Percentiles rank a stretch among this genome's conserved stretches.
phyloP scores from a whole-genome alignment of 2,888 invertebrate genomes.

The Drosophila maculinotata region DNA sequence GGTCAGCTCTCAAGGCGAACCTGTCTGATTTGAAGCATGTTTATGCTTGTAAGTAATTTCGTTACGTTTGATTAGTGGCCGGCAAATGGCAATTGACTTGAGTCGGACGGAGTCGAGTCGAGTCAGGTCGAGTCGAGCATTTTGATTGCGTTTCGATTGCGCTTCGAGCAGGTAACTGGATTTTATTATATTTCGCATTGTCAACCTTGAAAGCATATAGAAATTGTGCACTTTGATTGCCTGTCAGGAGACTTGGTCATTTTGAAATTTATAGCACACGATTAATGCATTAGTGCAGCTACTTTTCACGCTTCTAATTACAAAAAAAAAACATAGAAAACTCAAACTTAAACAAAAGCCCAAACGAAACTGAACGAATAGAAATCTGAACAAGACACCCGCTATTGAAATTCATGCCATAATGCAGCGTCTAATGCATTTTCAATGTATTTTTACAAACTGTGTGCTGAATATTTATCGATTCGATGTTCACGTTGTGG shows the following conservation, averaged over 20 bases:
- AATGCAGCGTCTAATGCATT: conserved; percentile 73
- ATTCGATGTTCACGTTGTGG: conserved; percentile 50
- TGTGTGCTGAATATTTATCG: conserved; percentile 74
- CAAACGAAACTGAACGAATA: conserved; percentile 28
- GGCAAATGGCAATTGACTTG: conserved; percentile 78
- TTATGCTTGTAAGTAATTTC: conserved; percentile 71
- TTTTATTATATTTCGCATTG: conserved; percentile 51
- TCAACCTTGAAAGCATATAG: conserved; percentile 71
- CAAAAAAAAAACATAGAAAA: conserved; percentile 6
- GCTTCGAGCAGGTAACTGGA: conserved; percentile 60
- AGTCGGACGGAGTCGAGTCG: conserved; percentile 13
- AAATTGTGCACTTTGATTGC: conserved; percentile 73
- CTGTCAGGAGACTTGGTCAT: conserved; percentile 58
- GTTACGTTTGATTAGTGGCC: conserved; percentile 78
- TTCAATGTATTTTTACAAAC: conserved; percentile 74
- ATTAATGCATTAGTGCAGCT: conserved; percentile 68
- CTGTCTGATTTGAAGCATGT: conserved; percentile 78
- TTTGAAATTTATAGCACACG: conserved; percentile 79
- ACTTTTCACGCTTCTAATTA: conserved; percentile 66
- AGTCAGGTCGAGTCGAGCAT: conserved; percentile 17
- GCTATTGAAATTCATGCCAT: conserved; percentile 69
- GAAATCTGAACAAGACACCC: conserved; percentile 30
- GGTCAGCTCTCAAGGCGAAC: conserved; percentile 83
- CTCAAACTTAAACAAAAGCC: conserved; percentile 26
- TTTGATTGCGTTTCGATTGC: conserved; percentile 42